A percentile compares a stretch with the other conserved stretches of the same genome.
phyloP scores from a whole-genome alignment of 1,140 invertebrate species.

The Eriosoma lanigerum region DNA sequence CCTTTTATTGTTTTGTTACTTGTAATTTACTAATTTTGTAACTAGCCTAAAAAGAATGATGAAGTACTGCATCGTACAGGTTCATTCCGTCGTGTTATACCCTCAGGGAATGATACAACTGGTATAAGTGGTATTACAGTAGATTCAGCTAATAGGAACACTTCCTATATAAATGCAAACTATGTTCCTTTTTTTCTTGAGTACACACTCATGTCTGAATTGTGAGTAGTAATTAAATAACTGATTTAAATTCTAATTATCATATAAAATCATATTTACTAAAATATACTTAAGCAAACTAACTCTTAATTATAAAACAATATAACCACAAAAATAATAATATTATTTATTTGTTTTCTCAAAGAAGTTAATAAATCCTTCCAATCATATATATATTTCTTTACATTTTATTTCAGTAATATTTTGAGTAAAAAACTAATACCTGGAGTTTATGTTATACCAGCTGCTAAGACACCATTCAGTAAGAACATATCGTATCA shows the following conservation, averaged over 20 bases:
- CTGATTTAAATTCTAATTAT: too few relatives aligned
- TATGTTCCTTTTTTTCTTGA: conserved; percentile 45
- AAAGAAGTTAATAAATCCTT: too few relatives aligned
- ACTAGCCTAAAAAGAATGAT: conserved; percentile 29
- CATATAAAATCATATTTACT: too few relatives aligned
- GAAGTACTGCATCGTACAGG: conserved; percentile 18
- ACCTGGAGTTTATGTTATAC: conserved; percentile 87
- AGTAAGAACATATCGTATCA: conserved; percentile 61
- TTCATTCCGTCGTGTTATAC: conserved; percentile 40
- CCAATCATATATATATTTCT: background rate
- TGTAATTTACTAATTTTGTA: too few relatives aligned
- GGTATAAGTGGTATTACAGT: conserved; percentile 39
- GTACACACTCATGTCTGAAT: conserved; percentile 51
- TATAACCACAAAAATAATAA: too few relatives aligned
- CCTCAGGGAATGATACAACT: conserved; percentile 22
- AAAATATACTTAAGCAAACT: too few relatives aligned
- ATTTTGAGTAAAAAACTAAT: conserved; percentile 40
- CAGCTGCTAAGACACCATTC: conserved; percentile 77
- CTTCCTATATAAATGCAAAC: conserved; percentile 19
- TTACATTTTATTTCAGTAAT: conserved; percentile 41
- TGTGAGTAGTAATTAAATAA: conserved; percentile 38
- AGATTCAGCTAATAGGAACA: background rate
- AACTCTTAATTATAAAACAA: too few relatives aligned
- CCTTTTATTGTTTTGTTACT: background rate
- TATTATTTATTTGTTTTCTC: too few relatives aligned